A percentile compares a stretch with the other conserved stretches of the same genome.
phyloP scores from a whole-genome alignment of 1,140 invertebrate species.

The Macrotrachela quadricornifera region DNA sequence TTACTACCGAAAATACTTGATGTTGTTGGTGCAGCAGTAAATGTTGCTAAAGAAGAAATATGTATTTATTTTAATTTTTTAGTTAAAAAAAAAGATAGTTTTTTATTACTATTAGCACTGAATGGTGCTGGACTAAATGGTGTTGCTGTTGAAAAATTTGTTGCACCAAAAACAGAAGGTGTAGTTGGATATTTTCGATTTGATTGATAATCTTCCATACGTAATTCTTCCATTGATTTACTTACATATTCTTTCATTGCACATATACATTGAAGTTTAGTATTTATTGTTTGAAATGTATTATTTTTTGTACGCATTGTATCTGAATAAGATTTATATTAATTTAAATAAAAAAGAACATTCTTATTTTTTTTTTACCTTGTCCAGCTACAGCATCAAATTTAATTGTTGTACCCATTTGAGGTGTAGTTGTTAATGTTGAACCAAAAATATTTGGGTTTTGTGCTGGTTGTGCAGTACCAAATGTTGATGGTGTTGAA shows the following conservation, averaged over 20 bases:
- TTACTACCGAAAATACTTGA: too few species aligned
- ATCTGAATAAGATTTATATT: too few species aligned
- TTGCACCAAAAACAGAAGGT: conserved; percentile 13
- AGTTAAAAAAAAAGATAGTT: not conserved
- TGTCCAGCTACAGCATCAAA: conserved; percentile 63
- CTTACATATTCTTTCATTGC: conserved; percentile 90
- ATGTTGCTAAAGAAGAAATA: too few species aligned
- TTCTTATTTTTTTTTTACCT: conserved; percentile 40
- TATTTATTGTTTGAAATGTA: conserved; percentile 54
- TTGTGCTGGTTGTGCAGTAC: not conserved
- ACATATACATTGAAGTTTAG: conserved; percentile 78
- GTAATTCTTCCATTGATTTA: conserved; percentile 65
- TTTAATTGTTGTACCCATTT: conserved; percentile 44
- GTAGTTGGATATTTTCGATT: conserved; percentile 50
- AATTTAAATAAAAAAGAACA: too few species aligned
- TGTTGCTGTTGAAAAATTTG: conserved; percentile 1
- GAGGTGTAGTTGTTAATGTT: conserved; percentile 11
- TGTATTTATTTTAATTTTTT: too few species aligned
- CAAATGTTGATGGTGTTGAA: too few species aligned
- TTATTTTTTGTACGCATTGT: conserved; percentile 47
- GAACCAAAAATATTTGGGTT: not conserved
- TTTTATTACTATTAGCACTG: too few species aligned
- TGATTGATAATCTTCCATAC: conserved; percentile 72
- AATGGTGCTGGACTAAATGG: not conserved
- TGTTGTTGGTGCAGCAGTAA: too few species aligned